Evolutionary conservation across 2,113 vertebrate species (phyloP).

Genomic region (Pelecanus crispus): DNA sequence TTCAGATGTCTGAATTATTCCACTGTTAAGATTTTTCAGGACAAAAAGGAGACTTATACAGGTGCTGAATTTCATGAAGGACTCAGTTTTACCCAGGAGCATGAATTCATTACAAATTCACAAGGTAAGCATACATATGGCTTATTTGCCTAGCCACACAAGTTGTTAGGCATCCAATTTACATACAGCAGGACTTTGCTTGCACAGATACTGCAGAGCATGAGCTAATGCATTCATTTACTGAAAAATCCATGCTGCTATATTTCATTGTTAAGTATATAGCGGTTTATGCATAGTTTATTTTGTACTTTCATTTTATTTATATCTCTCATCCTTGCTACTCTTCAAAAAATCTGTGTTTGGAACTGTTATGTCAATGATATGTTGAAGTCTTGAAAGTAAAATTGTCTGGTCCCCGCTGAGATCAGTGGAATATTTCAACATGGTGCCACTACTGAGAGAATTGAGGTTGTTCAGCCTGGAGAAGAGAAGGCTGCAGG

Average conservation of each 20-base stretch:
- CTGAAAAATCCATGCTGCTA: neutral
- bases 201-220: neutral
- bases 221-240: neutral
- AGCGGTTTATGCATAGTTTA: neutral
- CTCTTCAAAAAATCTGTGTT: neutral
- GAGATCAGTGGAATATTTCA: neutral
- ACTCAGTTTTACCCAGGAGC: neutral
- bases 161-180: conserved; percentile 17
- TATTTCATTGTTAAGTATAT: neutral
- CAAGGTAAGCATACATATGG: neutral
- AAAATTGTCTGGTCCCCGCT: neutral
- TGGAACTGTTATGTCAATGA: neutral
- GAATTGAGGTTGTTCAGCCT: no score
- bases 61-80: neutral
- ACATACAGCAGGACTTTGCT: conserved; percentile 29
- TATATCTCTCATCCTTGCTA: neutral
- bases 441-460: neutral
- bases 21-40: neutral
- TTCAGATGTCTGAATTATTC: neutral
- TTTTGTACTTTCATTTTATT: conserved; percentile 17
- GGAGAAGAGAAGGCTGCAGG: no score
- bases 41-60: neutral
- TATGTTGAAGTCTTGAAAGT: neutral
- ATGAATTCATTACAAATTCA: conserved; percentile 1
- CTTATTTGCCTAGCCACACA: conserved; percentile 34